Evolutionary conservation across 2,113 vertebrate species (phyloP).

Genomic region (Phaetusa simplex): DNA sequence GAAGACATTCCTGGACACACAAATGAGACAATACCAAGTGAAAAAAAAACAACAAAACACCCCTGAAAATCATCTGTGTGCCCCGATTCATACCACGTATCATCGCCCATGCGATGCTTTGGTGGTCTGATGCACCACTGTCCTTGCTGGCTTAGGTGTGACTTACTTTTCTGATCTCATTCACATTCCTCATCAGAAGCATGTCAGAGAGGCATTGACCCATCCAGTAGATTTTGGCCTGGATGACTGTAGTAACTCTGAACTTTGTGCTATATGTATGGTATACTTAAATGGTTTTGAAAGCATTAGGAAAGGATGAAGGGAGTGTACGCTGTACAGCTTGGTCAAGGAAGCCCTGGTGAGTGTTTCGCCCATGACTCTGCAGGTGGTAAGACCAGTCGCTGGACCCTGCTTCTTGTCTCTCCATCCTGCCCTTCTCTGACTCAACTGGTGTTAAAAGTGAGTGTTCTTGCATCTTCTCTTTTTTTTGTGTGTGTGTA

Average conservation of each 20-base stretch:
- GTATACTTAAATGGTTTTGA: not conserved
- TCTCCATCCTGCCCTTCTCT: not conserved
- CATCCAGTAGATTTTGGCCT: not conserved
- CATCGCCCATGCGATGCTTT: not conserved
- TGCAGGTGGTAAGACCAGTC: not conserved
- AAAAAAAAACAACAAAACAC: not conserved
- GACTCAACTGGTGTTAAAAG: not conserved
- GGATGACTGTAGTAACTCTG: not conserved
- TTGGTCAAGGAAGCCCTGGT: not conserved
- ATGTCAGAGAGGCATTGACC: not conserved
- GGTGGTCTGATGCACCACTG: not conserved
- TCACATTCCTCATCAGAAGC: not conserved
- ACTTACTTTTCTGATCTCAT: not conserved
- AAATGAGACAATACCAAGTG: not conserved
- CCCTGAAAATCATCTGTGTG: not conserved
- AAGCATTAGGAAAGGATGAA: not conserved
- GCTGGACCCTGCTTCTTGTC: not conserved
- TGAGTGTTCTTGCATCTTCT: not conserved
- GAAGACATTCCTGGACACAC: not conserved
- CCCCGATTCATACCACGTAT: not conserved
- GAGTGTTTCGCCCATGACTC: not conserved
- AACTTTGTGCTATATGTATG: not conserved
- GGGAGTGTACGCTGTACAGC: not conserved
- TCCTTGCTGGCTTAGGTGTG: not conserved
- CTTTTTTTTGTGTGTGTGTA: rapidly evolving